Conservation (phyloP, 2,888 invertebrate genomes). For the Erpobdella octoculata region DNA sequence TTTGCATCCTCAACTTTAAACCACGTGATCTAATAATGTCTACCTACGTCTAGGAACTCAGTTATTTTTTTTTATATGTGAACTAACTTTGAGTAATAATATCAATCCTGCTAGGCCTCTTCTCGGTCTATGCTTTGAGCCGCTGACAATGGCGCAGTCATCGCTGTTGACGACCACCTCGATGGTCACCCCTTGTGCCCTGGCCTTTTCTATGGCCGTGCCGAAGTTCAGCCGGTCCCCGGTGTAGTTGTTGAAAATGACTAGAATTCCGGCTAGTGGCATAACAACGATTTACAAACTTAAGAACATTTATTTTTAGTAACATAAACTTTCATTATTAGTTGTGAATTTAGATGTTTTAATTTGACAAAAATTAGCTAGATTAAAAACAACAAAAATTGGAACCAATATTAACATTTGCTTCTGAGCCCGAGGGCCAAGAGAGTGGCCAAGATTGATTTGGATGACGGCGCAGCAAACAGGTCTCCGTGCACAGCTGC, state of each 20-base stretch:
- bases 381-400: neutral
- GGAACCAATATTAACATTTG: conserved; percentile 29
- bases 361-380: neutral
- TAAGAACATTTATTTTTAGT: neutral
- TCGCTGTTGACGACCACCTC: conserved; percentile 60
- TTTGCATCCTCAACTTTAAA: neutral
- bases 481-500: conserved; percentile 68
- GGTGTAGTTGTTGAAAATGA: conserved; percentile 50
- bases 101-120: conserved; percentile 60
- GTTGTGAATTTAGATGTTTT: neutral
- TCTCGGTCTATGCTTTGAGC: conserved; percentile 56
- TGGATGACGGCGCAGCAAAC: conserved; percentile 70
- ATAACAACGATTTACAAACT: neutral
- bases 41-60: no score
- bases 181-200: conserved; percentile 56
- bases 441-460: conserved; percentile 62
- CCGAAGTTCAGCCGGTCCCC: conserved; percentile 51
- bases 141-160: conserved; percentile 57
- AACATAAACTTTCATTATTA: neutral
- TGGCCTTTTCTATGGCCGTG: conserved; percentile 46
- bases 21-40: no score
- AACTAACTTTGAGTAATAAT: conserved; percentile 54
- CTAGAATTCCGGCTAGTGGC: conserved; percentile 41
- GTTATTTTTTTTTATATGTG: no score
- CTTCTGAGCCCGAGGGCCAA: conserved; percentile 56